phyloP scores from a whole-genome alignment of 2,888 invertebrate genomes.

The Fragum fragum region DNA sequence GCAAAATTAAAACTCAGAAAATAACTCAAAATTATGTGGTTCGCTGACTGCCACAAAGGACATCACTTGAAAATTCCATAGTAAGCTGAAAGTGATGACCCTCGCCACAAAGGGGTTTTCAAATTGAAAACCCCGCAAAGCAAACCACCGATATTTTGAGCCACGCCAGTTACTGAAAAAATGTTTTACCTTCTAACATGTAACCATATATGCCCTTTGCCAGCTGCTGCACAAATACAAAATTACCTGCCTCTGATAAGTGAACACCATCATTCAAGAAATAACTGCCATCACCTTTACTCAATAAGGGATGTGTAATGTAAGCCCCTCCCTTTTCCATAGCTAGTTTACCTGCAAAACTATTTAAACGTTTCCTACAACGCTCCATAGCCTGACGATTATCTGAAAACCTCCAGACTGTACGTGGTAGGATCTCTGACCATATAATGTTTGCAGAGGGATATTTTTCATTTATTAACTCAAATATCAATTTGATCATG shows the following conservation, averaged over 20 bases:
- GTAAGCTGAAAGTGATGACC: not conserved
- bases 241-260: not conserved
- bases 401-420: constrained; percentile 9
- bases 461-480: not conserved
- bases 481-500: not conserved
- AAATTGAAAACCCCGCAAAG: constrained; percentile 5
- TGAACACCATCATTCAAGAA: constrained; percentile 12
- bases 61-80: not conserved
- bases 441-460: constrained; percentile 6
- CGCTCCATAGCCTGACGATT: constrained; percentile 15
- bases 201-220: constrained; percentile 5
- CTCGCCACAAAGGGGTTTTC: constrained; percentile 2
- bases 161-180: constrained; percentile 9
- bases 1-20: not conserved
- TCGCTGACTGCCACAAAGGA: constrained; percentile 10
- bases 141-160: not conserved
- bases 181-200: not conserved
- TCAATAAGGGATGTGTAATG: not conserved
- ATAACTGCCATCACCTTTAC: not conserved
- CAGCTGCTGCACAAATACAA: not conserved
- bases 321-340: not conserved
- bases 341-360: not conserved
- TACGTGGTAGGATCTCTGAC: constrained; percentile 6
- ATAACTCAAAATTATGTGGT: not conserved
- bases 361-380: not conserved